Evolutionary conservation across 2,797 vertebrate genomes (phyloP), one percentile per base, ranked within the genome.

Genomic region (Podarcis lilfordi): DNA sequence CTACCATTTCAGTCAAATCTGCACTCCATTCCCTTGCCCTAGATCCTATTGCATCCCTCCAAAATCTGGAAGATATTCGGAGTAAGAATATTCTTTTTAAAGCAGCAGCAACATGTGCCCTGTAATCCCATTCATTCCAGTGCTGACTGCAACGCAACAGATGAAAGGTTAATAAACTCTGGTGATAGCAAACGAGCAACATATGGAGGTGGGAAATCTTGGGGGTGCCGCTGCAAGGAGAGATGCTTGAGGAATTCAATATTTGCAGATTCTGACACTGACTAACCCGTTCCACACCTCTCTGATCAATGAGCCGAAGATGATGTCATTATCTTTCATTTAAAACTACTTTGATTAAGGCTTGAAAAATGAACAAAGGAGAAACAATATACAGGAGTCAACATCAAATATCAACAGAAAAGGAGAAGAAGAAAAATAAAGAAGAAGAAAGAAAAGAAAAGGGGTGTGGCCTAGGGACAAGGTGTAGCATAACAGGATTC

Each of bases 61-160:
- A n/a, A n/a, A 80, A 68, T 68, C 78, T 89, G 78, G 69, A 81
- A 68, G 7, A 21, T 19, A 89, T 74, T 84, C 75, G 13, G 76
- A 80, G 37, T 43, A 40, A 25, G 29, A 71, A 78, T 61, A 87
- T 80, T 50, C 77, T 19, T 80, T 80, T 80, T 50, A 45, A 45
- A 80, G 21, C 8, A 40, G 37, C 15, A 29, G 45, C 69, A 40
- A 75, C 69, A 75, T 37, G n/a, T 75, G 69, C 5, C 9, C 21
- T 66, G 7, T 50, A 66, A 66, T 29, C 37, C 40, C 75, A n/a
- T 50, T 80, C 50, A 61, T 68, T 89, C 55, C 59, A 80, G 64
- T 50, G 69, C 15, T 32, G 40, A 76, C 5, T 85, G 9, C 32
- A 61, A 8, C 11, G 15, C 71, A 89, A 35, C n/a, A 74, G 50